Conservation (phyloP, 2,797 vertebrate genomes). For the Sebastes steindachneri region DNA sequence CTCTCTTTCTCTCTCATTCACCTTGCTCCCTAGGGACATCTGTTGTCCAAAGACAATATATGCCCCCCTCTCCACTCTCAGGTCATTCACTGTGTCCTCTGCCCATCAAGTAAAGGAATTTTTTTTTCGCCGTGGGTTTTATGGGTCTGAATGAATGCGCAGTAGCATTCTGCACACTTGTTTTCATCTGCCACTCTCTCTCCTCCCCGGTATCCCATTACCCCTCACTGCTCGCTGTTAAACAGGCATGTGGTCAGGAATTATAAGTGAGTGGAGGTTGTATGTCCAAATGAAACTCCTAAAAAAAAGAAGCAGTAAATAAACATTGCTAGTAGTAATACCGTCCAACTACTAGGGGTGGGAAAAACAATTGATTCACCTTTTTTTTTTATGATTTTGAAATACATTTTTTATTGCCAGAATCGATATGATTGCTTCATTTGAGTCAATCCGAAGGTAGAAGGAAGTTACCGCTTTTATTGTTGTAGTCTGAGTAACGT, state of each 20-base stretch:
- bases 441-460: no score
- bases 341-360: no score
- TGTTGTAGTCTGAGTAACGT: no score
- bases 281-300: neutral
- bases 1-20: constrained; percentile 30
- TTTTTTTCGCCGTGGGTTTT: constrained; percentile 24
- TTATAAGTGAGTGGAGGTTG: constrained; percentile 5
- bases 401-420: neutral
- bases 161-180: constrained; percentile 22
- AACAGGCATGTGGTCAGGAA: constrained; percentile 15
- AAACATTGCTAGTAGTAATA: neutral
- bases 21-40: constrained; percentile 56
- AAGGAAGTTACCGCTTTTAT: no score
- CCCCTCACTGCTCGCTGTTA: neutral
- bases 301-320: neutral
- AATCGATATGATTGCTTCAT: no score
- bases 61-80: constrained; percentile 29
- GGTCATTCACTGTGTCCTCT: constrained; percentile 66
- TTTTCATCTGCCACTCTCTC: constrained; percentile 26
- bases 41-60: constrained; percentile 67
- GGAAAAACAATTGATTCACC: no score
- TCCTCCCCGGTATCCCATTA: neutral
- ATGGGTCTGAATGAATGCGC: constrained; percentile 28
- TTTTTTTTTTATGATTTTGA: no score
- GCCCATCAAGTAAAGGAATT: constrained; percentile 46